Evolutionary conservation across 2,888 invertebrate species (phyloP).

Genomic region (Gymnosoma rotundatum): DNA sequence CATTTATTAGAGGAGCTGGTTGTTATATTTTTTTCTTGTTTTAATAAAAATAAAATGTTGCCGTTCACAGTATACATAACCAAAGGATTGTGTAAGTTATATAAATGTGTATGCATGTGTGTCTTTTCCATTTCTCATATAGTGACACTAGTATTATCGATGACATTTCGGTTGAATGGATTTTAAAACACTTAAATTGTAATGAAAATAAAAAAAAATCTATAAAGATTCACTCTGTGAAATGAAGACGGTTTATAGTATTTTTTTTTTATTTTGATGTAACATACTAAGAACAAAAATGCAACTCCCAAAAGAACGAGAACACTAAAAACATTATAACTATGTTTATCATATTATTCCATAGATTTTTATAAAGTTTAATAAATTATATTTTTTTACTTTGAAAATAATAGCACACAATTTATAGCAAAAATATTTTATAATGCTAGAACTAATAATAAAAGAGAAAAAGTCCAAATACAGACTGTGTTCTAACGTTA

Average conservation of each 20-base stretch:
- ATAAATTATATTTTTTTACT: constrained; percentile 9
- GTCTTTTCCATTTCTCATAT: constrained; percentile 26
- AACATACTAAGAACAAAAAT: neutral
- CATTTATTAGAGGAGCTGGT: constrained; percentile 17
- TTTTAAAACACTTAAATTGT: constrained; percentile 62
- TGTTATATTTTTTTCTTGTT: neutral
- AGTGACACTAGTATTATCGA: constrained; percentile 62
- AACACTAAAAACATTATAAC: constrained; percentile 39
- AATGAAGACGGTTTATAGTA: constrained; percentile 45
- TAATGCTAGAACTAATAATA: neutral
- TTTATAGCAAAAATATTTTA: constrained; percentile 7
- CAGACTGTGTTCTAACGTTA: neutral
- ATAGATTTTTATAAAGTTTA: neutral
- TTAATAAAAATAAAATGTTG: constrained; percentile 5
- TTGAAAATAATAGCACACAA: constrained; percentile 34
- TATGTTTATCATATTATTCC: neutral
- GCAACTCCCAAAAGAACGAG: neutral
- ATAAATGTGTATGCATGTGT: constrained; percentile 2
- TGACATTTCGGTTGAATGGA: constrained; percentile 66
- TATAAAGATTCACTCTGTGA: constrained; percentile 15
- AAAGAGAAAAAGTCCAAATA: neutral
- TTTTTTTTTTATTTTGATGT: neutral
- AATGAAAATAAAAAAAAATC: constrained; percentile 25
- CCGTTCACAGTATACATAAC: neutral
- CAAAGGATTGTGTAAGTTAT: neutral